Conservation (phyloP, 2,113 vertebrate species). For the Anthoscopus minutus region DNA sequence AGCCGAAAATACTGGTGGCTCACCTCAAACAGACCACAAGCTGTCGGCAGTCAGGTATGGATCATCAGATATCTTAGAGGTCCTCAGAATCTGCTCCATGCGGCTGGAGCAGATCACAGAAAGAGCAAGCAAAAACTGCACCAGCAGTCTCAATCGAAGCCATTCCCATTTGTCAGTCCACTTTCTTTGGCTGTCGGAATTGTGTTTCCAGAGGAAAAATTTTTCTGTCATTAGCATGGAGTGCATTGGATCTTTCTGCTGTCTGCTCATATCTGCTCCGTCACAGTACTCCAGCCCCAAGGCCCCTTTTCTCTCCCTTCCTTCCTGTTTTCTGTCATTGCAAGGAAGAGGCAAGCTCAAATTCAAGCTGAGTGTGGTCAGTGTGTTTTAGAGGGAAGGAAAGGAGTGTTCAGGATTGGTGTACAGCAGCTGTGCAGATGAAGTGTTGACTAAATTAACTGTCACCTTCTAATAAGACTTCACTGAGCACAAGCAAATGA, state of each 20-base stretch:
- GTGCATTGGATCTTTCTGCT: not conserved
- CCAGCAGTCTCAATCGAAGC: not conserved
- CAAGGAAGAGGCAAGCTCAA: slow-evolving; percentile 1
- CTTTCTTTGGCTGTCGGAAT: not conserved
- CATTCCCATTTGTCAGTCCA: not conserved
- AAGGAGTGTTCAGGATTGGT: not conserved
- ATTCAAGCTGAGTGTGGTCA: slow-evolving; percentile 24
- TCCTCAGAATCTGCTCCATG: too few relatives aligned
- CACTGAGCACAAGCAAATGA: not conserved
- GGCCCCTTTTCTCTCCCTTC: slow-evolving; percentile 17
- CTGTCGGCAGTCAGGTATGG: not conserved
- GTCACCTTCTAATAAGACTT: not conserved
- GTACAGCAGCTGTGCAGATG: not conserved
- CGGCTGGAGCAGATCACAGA: not conserved
- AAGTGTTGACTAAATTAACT: not conserved
- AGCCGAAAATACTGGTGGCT: not conserved
- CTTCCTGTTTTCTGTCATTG: slow-evolving; percentile 46
- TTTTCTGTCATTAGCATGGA: not conserved
- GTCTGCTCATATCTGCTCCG: not conserved
- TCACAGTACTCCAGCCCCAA: slow-evolving; percentile 11
- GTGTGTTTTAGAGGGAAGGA: not conserved
- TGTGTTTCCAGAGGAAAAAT: not conserved
- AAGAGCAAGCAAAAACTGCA: not conserved
- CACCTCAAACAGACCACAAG: not conserved
- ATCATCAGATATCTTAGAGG: not conserved